Conservation (phyloP, 1,140 invertebrate species). For the Trachymyrmex septentrionalis region DNA sequence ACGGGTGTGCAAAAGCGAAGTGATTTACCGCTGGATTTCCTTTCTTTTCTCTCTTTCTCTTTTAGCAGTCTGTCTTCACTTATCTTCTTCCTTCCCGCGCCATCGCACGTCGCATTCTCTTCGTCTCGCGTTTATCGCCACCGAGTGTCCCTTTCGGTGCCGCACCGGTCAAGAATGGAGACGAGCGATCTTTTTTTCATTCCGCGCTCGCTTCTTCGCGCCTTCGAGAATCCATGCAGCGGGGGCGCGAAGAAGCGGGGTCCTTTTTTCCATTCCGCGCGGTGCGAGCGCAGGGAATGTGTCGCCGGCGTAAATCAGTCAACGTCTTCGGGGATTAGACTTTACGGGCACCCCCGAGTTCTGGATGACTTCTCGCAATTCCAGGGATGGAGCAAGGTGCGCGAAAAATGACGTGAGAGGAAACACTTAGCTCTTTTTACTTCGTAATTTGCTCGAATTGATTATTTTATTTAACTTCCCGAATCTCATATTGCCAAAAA, state of each 20-base stretch:
- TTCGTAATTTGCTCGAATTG: not conserved
- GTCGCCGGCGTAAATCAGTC: constrained; percentile 83
- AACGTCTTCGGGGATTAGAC: constrained; percentile 80
- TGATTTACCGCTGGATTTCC: constrained; percentile 82
- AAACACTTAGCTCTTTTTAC: not conserved
- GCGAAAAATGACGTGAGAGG: constrained; percentile 2
- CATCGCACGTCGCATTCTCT: not conserved
- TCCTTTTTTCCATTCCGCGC: constrained; percentile 64
- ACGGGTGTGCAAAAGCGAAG: constrained; percentile 73
- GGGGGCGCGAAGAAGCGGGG: constrained; percentile 54
- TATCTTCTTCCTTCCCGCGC: constrained; percentile 25
- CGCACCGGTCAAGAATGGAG: constrained; percentile 32
- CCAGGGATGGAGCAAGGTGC: constrained; percentile 67
- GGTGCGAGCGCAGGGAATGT: constrained; percentile 65
- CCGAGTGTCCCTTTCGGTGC: constrained; percentile 37
- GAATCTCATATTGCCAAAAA: not conserved
- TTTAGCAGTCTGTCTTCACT: not conserved
- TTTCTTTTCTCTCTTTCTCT: constrained; percentile 63
- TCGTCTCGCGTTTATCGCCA: constrained; percentile 25
- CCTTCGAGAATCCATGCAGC: constrained; percentile 40
- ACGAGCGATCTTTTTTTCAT: constrained; percentile 39
- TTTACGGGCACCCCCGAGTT: constrained; percentile 71
- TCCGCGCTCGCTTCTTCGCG: constrained; percentile 57
- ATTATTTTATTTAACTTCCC: not conserved
- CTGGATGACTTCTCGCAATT: constrained; percentile 64